phyloP scores from a whole-genome alignment of 2,797 vertebrate genomes.

The Allobates femoralis region DNA sequence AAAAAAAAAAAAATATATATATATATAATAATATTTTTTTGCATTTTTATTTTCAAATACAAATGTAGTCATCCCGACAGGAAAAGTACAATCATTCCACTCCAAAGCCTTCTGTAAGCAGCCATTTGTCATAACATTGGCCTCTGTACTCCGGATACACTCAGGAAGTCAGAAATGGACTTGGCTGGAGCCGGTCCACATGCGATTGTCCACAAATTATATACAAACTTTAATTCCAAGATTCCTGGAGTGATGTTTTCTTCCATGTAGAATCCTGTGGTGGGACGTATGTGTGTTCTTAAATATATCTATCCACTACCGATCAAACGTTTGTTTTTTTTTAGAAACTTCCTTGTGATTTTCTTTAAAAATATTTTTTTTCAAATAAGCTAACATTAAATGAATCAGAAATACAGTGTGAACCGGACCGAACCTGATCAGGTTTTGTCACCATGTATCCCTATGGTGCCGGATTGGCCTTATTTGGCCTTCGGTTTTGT shows the following conservation, averaged over 20 bases:
- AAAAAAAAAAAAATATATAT: no score
- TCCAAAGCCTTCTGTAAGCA: conserved; percentile 32
- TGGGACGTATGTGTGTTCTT: neutral
- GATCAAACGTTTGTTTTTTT: neutral
- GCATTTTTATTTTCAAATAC: neutral
- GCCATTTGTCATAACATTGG: neutral
- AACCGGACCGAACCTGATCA: no score
- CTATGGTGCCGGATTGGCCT: no score
- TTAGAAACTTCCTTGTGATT: no score
- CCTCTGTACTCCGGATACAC: conserved; percentile 40
- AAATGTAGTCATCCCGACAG: conserved; percentile 32
- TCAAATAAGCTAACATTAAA: no score
- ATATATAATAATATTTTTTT: no score
- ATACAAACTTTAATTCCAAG: neutral
- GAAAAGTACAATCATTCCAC: conserved; percentile 23
- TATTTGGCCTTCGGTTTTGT: no score
- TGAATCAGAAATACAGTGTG: no score
- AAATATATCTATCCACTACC: no score
- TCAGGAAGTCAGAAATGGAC: conserved; percentile 37
- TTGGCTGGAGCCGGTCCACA: conserved; percentile 5
- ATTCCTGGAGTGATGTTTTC: neutral
- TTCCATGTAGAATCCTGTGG: neutral
- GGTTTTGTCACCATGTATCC: no score
- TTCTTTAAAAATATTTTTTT: no score
- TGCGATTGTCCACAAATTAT: neutral